Base-by-base conservation (phyloP, 2,888 invertebrate genomes). In the Dasypolia templi region DNA sequence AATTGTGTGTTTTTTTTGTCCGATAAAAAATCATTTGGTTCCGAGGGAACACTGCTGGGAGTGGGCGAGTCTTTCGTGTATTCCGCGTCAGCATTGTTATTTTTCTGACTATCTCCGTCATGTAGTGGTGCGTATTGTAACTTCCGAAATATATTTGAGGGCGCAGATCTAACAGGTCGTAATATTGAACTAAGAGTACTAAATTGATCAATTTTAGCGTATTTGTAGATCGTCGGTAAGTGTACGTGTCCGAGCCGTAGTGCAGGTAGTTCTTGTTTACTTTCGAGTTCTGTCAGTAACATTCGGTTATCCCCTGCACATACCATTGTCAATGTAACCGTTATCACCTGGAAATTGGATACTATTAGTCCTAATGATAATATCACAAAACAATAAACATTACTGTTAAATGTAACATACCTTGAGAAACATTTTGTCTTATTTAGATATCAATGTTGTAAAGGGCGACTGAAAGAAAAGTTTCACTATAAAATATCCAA, bases 121-220 rank as follows among this genome's bases (percentile, higher is more conserved):
- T 59, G 39, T 3, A 90, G 72, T 22, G 91, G 91, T 9, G 91
- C 91, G 51, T 90, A 91, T 65, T 91, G 91, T 39, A 91, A 71
- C 19, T 44, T 78, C 59, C 14, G n/a, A 56, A 66, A 66, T 17
- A 49, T 0, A 56, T 69, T 75, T 26, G 39, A 29, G 6, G 2
- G 0, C 14, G 42, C 72, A 42, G 49, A 22, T 55, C 64, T 75
- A 17, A 29, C 12, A 22, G 49, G 29, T 32, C 64, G 51, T 4
- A 44, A 26, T 17, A 62, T 35, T 17, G 84, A 53, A 35, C 17
- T 42, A 11, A 51, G 6, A 44, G 61, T 46, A 56, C 35, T 61
- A 17, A 51, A n/a, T n/a, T 71, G 35, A 66, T 68, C 1, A n/a
- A 14, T 1, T 12, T 65, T 49, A 22, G 17, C 19, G 17, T 62